Conservation (phyloP, 1,140 invertebrate genomes). For the Drosophila obscura region DNA sequence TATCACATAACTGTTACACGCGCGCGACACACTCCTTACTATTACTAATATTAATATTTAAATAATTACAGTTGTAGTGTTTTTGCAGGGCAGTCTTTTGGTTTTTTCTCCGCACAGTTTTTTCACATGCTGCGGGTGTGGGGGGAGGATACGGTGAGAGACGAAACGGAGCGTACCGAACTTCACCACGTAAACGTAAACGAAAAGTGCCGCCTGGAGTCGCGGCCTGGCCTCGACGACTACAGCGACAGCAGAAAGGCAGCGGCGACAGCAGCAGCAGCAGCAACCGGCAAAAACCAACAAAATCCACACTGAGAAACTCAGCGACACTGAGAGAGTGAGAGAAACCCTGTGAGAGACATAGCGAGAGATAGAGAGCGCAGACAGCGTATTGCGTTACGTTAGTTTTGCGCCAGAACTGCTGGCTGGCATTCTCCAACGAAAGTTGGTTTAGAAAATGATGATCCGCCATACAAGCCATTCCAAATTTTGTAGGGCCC, state of each 20-base stretch:
- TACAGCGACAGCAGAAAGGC: constrained; percentile 5
- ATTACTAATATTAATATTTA: constrained; percentile 35
- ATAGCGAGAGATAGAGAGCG: background rate
- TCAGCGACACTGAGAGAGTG: constrained; percentile 6
- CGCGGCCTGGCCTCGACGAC: constrained; percentile 8
- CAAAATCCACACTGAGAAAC: constrained; percentile 47
- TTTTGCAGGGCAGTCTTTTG: constrained; percentile 54
- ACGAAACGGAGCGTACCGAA: constrained; percentile 54
- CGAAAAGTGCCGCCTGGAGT: constrained; percentile 33
- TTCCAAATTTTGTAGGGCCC: too few relatives aligned
- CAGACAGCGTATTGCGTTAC: too few relatives aligned
- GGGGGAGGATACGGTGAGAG: constrained; percentile 25
- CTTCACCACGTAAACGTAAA: constrained; percentile 71
- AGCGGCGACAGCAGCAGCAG: background rate
- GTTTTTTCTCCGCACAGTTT: constrained; percentile 43
- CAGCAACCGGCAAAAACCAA: constrained; percentile 25
- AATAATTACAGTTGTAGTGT: constrained; percentile 26
- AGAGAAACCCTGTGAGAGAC: constrained; percentile 11
- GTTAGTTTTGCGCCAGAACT: background rate
- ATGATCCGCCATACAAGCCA: too few relatives aligned
- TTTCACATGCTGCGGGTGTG: constrained; percentile 60
- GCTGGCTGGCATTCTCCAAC: too few relatives aligned
- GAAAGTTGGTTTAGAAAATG: too few relatives aligned
- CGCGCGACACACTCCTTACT: constrained; percentile 30
- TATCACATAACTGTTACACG: constrained; percentile 77